Evolutionary conservation across 2,888 invertebrate species (phyloP), one percentile per base, ranked within the genome.

Genomic region (Zonitis immaculata): DNA sequence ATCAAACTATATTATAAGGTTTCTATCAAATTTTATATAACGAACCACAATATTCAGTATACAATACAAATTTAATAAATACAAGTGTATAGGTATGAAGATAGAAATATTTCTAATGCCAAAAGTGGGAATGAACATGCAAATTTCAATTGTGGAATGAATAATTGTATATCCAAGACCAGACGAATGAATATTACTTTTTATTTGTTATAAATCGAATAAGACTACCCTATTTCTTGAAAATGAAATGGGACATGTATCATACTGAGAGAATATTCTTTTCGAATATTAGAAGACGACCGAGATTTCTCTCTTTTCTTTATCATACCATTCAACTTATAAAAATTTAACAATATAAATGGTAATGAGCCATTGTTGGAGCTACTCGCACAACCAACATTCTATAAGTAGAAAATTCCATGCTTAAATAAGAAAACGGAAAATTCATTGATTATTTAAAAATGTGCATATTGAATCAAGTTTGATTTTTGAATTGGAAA

Each of bases 21-120:
- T 55, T 56, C 59, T 57, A 62, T 62, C 58, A 59, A 59, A 61
- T 60, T 58, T 60, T 54, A n/a, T 56, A 52, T 60, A 62, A 62
- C 61, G 61, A 62, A 64, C 47, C 45, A 27, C n/a, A 62, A 62
- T 58, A 59, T 61, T 56, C 55, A 57, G 62, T 63, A 62, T 54
- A n/a, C n/a, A n/a, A n/a, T n/a, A n/a, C n/a, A n/a, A n/a, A n/a
- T n/a, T n/a, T n/a, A n/a, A n/a, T n/a, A n/a, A n/a, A n/a, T n/a
- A n/a, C n/a, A n/a, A n/a, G n/a, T n/a, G n/a, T n/a, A n/a, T n/a
- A n/a, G n/a, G n/a, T n/a, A 22, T 22, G 22, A 4, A 62, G 59
- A 62, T 51, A 59, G 50, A 54, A 60, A 61, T 58, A 59, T 62
- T 60, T 55, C 57, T 50, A 52, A 52, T n/a, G 18, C 39, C 26